Percentiles rank a stretch among this genome's conserved stretches.
Conservation (phyloP, 2,113 vertebrate genomes). For the Hydrolagus affinis region DNA sequence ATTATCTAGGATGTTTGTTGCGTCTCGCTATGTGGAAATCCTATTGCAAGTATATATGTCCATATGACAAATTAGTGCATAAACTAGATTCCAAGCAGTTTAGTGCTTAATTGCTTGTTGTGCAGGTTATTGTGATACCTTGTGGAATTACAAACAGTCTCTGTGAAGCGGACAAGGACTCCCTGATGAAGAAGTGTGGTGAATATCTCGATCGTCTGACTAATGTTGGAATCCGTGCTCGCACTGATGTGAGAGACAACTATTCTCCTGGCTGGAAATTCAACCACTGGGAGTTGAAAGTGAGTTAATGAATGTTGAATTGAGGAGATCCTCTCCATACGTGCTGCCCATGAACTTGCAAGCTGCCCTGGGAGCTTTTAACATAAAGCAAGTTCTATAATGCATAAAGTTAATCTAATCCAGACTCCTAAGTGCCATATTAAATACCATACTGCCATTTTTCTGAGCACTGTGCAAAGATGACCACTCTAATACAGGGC, state of each 20-base stretch:
- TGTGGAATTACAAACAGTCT: slow-evolving; percentile 86
- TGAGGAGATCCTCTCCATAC: neutral
- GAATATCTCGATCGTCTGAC: slow-evolving; percentile 66
- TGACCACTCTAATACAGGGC: no score
- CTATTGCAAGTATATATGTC: neutral
- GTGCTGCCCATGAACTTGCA: no score
- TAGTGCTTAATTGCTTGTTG: slow-evolving; percentile 16
- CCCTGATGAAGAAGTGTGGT: slow-evolving; percentile 69
- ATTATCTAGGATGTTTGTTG: neutral
- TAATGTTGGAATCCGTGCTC: slow-evolving; percentile 60
- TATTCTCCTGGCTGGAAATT: slow-evolving; percentile 98
- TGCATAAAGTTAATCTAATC: neutral
- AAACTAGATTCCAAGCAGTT: neutral
- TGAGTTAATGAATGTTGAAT: slow-evolving; percentile 38
- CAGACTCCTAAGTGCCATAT: no score
- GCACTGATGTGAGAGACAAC: slow-evolving; percentile 78
- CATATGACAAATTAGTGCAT: neutral
- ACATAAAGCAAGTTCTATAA: neutral
- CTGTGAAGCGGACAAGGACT: slow-evolving; percentile 74
- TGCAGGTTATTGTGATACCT: slow-evolving; percentile 84
- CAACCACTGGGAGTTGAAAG: slow-evolving; percentile 98
- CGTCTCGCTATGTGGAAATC: neutral
- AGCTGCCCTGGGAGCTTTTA: neutral
- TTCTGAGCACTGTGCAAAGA: no score
- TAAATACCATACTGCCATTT: no score